Base-by-base conservation (phyloP, 2,888 invertebrate species). In the Axea sp. region DNA sequence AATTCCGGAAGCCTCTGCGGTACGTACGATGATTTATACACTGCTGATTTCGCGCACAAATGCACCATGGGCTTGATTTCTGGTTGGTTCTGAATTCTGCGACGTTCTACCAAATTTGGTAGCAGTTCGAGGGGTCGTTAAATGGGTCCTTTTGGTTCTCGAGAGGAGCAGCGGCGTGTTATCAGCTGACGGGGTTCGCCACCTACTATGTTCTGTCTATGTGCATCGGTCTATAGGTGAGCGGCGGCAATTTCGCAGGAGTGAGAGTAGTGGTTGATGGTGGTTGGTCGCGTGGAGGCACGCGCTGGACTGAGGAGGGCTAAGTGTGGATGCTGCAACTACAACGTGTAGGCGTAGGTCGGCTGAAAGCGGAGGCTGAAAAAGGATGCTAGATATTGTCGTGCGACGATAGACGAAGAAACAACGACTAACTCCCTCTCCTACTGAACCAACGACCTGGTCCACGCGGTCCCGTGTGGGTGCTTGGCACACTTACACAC, bases 251-350 rank as follows among this genome's bases (percentile, higher is more conserved):
- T 73, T 35, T 51, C 47, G 60, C 73, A 39, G 64, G 76, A 76
- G 76, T 75, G 77, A 73, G 76, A 76, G 78, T 65, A 59, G 82
- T 82, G 82, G 82, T 82, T 80, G 86, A 84, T 85, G 86, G 86
- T 84, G 86, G 86, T 82, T 85, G 86, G 87, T 86, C 86, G 87
- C 86, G 86, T 86, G 87, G 86, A 86, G 87, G 87, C 87, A 87
- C 87, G 87, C 87, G 87, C 84, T 85, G 83, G 84, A 86, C 85
- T 85, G 85, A 82, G 82, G 84, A 84, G 85, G 82, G 83, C 83
- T 82, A 84, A 86, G 85, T 85, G 86, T 85, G 85, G 86, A 85
- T 84, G 85, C 85, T 85, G 86, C 84, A 81, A 83, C 84, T 83
- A 84, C 83, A 82, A 80, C 84, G 83, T 82, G 85, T 85, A 84